Evolutionary conservation across 2,888 invertebrate species (phyloP), one percentile per base, ranked within the genome.

Genomic region (Phania funesta): DNA sequence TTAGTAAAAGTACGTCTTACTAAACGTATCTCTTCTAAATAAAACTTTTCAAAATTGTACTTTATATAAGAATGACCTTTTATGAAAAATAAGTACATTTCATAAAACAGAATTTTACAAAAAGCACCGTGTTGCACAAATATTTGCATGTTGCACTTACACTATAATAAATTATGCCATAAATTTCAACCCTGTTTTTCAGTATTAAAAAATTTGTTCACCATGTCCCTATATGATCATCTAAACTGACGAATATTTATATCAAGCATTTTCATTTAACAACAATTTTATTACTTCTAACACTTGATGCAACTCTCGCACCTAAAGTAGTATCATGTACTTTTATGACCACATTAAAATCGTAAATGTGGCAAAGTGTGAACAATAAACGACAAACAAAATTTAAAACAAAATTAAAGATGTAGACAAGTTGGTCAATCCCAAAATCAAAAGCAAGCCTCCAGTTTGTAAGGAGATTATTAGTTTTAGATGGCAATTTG

Each of bases 301-400:
- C 6, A 41, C 9, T 20, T 73, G 41, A 7, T 13, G 8, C 16
- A 26, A 1, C 2, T 13, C n/a, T 46, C 16, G 8, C 1, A 24
- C n/a, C 29, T 22, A 78, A 70, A 71, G 52, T 18, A 20, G 32
- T 64, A 50, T 74, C 46, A 65, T 71, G 44, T 9, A 60, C 38
- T 81, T 76, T 81, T 73, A 76, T 81, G 46, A 38, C n/a, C 22
- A 52, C 67, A 73, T 50, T 62, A 73, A 68, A 70, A 58, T 70
- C 24, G 32, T 64, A 75, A 74, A 74, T 62, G 73, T 80, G 78
- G 32, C 65, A 44, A 67, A 44, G 54, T 65, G 48, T 56, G 50
- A 75, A 75, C 56, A 74, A 54, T 64, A 64, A 74, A 74, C 44
- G 56, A 24, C 24, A 7, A 50, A 50, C 8, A 41, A 32, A 52